Evolutionary conservation across 2,888 invertebrate species (phyloP), one percentile per base, ranked within the genome.

Genomic region (Caenorhabditis sulstoni): DNA sequence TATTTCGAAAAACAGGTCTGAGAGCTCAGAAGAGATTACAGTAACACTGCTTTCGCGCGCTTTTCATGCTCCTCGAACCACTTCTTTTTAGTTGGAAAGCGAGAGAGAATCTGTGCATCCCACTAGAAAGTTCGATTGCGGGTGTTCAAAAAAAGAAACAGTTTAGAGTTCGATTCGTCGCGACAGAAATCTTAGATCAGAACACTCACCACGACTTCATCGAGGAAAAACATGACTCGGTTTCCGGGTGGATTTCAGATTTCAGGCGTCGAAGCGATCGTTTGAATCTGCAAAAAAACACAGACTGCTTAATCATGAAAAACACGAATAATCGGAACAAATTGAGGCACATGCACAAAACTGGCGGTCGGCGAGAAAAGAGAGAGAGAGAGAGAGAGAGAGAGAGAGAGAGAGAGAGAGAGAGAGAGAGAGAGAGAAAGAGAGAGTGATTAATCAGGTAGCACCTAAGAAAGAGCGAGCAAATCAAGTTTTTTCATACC

Each of bases 121-220:
- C n/a, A n/a, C n/a, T n/a, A n/a, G n/a, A n/a, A n/a, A n/a, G n/a
- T n/a, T n/a, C n/a, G n/a, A n/a, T n/a, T n/a, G n/a, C n/a, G n/a
- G n/a, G n/a, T n/a, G n/a, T n/a, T n/a, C n/a, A n/a, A n/a, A n/a
- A n/a, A n/a, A n/a, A n/a, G n/a, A n/a, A n/a, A n/a, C n/a, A n/a
- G n/a, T n/a, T n/a, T n/a, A n/a, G 7, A 29, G 4, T 29, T 29
- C 7, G 29, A 29, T 5, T 29, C 29, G 29, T 3, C 29, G 29
- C 29, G 4, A 29, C 29, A 29, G 29, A 7, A 29, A 29, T 3
- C 7, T 3, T 29, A 7, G 29, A 7, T 5, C 29, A 29, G 7
- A 29, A 29, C 4, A 65, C 65, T 65, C 20, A 65, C 65, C 53
- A 53, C 65, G 44, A 65, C 44, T 65, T 65, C 65, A 41, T 65